phyloP scores from a whole-genome alignment of 2,113 vertebrate genomes.

The Ailuropoda melanoleuca region DNA sequence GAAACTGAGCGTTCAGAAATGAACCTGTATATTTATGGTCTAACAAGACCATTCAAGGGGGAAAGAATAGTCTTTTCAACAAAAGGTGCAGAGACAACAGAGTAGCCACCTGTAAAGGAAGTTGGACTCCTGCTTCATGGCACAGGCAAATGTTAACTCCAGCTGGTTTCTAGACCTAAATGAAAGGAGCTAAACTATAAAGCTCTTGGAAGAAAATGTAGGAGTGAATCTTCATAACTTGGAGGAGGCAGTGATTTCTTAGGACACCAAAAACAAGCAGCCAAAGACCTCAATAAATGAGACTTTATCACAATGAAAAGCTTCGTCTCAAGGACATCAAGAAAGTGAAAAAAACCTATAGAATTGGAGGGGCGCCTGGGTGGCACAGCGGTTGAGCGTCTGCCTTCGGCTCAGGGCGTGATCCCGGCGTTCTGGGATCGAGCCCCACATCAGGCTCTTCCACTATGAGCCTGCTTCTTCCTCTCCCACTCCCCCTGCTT shows the following conservation, averaged over 20 bases:
- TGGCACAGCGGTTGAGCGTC: too few species aligned
- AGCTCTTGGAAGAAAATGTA: background rate
- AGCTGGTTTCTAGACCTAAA: background rate
- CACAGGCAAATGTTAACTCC: too few species aligned
- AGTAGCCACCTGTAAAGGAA: background rate
- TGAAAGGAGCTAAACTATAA: background rate
- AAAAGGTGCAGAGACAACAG: background rate
- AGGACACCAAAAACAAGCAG: background rate
- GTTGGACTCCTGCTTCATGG: background rate
- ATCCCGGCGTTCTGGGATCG: too few species aligned
- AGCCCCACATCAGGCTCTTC: too few species aligned
- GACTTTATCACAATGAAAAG: background rate
- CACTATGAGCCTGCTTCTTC: too few species aligned
- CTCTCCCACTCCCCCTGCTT: too few species aligned
- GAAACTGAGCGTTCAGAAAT: background rate
- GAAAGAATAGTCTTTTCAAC: background rate
- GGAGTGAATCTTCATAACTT: background rate
- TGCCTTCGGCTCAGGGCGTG: too few species aligned
- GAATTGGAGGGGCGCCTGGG: too few species aligned
- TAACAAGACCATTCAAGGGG: background rate
- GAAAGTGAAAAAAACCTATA: background rate
- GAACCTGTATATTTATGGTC: background rate
- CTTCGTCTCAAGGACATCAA: background rate
- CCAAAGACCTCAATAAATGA: background rate
- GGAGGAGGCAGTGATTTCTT: background rate